phyloP scores from a whole-genome alignment of 1,140 invertebrate species.

The Leptopilina clavipes region DNA sequence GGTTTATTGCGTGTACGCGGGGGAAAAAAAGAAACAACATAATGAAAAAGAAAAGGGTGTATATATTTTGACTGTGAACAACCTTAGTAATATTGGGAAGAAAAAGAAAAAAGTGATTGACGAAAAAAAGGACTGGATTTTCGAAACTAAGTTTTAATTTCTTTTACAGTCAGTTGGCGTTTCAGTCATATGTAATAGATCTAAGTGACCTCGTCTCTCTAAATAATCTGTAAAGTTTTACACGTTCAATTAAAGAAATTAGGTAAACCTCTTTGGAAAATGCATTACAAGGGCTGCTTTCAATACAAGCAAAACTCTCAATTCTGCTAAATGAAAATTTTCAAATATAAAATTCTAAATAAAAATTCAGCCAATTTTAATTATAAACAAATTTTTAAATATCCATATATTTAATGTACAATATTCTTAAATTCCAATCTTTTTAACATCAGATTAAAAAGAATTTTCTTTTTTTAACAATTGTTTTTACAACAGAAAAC shows the following conservation, averaged over 20 bases:
- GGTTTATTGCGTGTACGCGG: neutral
- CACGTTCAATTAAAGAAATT: neutral
- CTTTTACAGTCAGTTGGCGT: conserved; percentile 6
- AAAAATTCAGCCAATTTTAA: too few species aligned
- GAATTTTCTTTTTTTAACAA: neutral
- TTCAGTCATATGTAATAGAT: conserved; percentile 31
- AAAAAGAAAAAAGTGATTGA: neutral
- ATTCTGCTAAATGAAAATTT: too few species aligned
- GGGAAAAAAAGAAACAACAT: neutral
- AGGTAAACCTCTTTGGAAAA: neutral
- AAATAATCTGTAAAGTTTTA: conserved; percentile 14
- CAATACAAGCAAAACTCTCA: neutral
- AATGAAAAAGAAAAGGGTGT: conserved; percentile 48
- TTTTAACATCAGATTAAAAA: too few species aligned
- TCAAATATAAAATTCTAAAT: too few species aligned
- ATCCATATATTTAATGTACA: too few species aligned
- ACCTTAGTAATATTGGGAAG: neutral
- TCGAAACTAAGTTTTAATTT: conserved; percentile 10
- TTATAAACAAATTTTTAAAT: too few species aligned
- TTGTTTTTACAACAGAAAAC: neutral
- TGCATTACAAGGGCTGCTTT: conserved; percentile 14
- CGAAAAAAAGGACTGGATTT: neutral
- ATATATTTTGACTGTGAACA: conserved; percentile 59
- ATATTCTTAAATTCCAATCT: too few species aligned
- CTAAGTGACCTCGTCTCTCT: conserved; percentile 32